phyloP scores from a whole-genome alignment of 2,888 invertebrate genomes.

The Cephus nigrinus region DNA sequence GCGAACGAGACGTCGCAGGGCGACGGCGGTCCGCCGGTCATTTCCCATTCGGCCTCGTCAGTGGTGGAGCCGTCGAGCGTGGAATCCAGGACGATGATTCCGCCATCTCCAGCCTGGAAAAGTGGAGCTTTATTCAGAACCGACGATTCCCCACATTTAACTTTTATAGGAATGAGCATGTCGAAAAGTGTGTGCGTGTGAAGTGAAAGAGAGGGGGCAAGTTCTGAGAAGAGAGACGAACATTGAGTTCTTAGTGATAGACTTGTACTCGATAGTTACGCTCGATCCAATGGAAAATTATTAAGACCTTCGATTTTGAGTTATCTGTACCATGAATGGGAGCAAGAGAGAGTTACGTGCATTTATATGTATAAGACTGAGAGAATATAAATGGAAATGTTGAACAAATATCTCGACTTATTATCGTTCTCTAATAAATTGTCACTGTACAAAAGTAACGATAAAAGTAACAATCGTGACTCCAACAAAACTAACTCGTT shows the following conservation, averaged over 20 bases:
- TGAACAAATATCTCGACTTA: not conserved
- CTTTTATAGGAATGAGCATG: not conserved
- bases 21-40: slow-evolving; percentile 76
- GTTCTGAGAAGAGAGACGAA: too few species aligned
- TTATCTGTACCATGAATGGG: too few species aligned
- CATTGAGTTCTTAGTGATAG: too few species aligned
- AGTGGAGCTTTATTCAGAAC: slow-evolving; percentile 22
- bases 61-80: slow-evolving; percentile 73
- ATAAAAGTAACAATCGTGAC: not conserved
- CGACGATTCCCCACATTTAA: not conserved
- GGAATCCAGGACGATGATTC: slow-evolving; percentile 73
- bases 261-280: too few species aligned
- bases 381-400: not conserved
- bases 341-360: too few species aligned
- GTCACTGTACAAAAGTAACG: not conserved
- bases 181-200: not conserved
- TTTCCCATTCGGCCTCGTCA: slow-evolving; percentile 70
- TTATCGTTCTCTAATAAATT: not conserved
- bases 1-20: slow-evolving; percentile 86
- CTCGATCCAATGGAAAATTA: too few species aligned
- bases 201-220: slow-evolving; percentile 6
- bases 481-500: not conserved
- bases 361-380: not conserved
- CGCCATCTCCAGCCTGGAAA: slow-evolving; percentile 73
- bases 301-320: too few species aligned